Evolutionary conservation across 2,888 invertebrate genomes (phyloP).

Genomic region (Leucania comma): DNA sequence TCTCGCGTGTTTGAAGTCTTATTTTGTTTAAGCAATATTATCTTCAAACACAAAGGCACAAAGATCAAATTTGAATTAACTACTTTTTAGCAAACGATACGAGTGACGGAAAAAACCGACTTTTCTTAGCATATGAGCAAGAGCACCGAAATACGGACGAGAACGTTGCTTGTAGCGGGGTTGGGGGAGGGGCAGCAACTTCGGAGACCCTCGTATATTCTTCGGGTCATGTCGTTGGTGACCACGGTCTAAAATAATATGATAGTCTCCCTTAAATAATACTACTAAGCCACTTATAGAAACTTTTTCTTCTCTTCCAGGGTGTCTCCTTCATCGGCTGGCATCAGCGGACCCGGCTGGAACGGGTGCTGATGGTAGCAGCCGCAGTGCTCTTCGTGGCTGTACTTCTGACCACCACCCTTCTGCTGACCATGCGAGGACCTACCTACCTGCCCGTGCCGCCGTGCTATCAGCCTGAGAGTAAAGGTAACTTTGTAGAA

Average conservation of each 20-base stretch:
- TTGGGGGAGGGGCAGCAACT: too few species aligned
- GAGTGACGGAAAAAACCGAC: too few species aligned
- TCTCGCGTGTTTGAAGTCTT: too few species aligned
- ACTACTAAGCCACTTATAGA: not conserved
- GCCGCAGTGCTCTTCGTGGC: slow-evolving; percentile 90
- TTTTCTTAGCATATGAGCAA: too few species aligned
- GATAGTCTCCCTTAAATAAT: not conserved
- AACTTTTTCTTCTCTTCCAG: slow-evolving; percentile 80
- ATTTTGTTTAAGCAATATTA: too few species aligned
- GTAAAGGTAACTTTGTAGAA: slow-evolving; percentile 75
- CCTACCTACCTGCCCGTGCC: slow-evolving; percentile 82
- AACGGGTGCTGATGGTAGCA: slow-evolving; percentile 92
- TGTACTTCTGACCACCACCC: slow-evolving; percentile 85
- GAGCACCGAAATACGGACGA: too few species aligned
- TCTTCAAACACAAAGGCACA: too few species aligned
- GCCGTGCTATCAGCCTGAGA: slow-evolving; percentile 88
- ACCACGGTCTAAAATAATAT: not conserved
- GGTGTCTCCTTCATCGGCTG: slow-evolving; percentile 93
- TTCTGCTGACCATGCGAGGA: slow-evolving; percentile 88
- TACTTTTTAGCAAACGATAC: too few species aligned
- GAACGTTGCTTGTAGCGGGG: too few species aligned
- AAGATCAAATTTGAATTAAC: too few species aligned
- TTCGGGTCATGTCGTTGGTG: too few species aligned
- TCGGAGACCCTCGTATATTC: too few species aligned
- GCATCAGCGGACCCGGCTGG: slow-evolving; percentile 93